A percentile compares a stretch with the other conserved stretches of the same genome.
phyloP scores from a whole-genome alignment of 1,140 invertebrate genomes.

The Macrocentrus cingulum region DNA sequence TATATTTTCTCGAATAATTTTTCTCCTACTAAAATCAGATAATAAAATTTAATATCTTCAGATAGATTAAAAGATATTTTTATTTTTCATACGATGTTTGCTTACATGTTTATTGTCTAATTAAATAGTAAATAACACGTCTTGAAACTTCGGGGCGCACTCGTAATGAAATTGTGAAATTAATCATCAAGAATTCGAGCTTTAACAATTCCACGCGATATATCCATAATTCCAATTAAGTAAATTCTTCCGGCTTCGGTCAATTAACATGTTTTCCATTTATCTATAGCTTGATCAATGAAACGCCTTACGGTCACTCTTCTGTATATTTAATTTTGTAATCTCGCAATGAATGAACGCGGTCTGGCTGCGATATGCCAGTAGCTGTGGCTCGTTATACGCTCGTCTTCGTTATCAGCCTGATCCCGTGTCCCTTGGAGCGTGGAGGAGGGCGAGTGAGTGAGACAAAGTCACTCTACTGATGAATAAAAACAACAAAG shows the following conservation, averaged over 20 bases:
- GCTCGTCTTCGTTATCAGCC: conserved; percentile 30
- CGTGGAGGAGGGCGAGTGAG: conserved; percentile 21
- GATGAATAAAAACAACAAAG: not conserved
- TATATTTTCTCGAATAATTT: too few species aligned
- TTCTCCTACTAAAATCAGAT: too few species aligned
- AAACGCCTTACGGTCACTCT: conserved; percentile 23
- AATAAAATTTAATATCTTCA: too few species aligned
- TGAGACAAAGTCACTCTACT: not conserved
- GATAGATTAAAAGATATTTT: too few species aligned
- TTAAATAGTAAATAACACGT: too few species aligned
- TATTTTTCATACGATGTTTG: too few species aligned
- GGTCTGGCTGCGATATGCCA: conserved; percentile 22
- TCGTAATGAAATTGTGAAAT: conserved; percentile 9
- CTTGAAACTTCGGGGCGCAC: too few species aligned
- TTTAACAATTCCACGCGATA: conserved; percentile 3
- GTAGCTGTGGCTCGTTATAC: conserved; percentile 29
- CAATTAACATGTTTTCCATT: conserved; percentile 27
- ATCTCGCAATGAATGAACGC: conserved; percentile 27
- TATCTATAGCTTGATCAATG: conserved; percentile 27
- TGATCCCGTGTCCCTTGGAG: conserved; percentile 25
- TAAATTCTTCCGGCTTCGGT: conserved; percentile 23
- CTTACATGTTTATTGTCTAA: too few species aligned
- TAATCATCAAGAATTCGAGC: conserved; percentile 11
- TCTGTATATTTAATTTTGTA: conserved; percentile 27
- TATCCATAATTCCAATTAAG: conserved; percentile 29